Base-by-base conservation (phyloP, 2,113 vertebrate genomes). In the Gallinago media region DNA sequence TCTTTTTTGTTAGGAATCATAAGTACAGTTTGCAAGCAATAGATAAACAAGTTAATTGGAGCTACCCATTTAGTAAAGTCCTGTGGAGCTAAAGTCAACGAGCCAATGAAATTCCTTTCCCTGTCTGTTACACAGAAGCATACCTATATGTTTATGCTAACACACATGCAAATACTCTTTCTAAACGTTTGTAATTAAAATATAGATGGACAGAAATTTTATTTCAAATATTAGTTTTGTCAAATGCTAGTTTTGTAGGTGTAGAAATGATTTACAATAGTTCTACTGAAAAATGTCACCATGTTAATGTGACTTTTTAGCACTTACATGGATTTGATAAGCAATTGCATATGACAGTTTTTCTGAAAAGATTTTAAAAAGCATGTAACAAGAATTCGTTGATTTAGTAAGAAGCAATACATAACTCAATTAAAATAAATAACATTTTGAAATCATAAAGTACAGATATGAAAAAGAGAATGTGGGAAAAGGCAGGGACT, bases 101-200 rank as follows among this genome's bases (percentile, higher is more conserved):
- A 76, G 4, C 8, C 74, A 73, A 4, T 54, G 29, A 78, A n/a
- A 74, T 66, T 58, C 27, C 9, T 40, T 4, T 77, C 29, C 16
- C 6, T 1, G 0, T 65, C 23, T 62, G 5, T 44, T 92, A 29
- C 21, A n/a, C 0, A 36, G 34, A 67, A 32, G 1, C 1, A 6
- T 80, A 31, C 14, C 9, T 49, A 15, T 12, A 31, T n/a, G 19
- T 36, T 4, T 20, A n/a, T 56, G 10, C 22, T 72, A 67, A 16
- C 9, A 38, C 4, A 44, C 15, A 15, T 27, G 21, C 5, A 84
- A 55, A n/a, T 66, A 31, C 38, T 74, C 21, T 79, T 71, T 75
- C 25, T 72, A 38, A 91, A 42, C 0, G 25, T 59, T 79, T 59
- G 2, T 34, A 13, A 47, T 29, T 82, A 50, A 63, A 55, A 55